phyloP scores from a whole-genome alignment of 2,113 vertebrate genomes.

The Otus sunia region DNA sequence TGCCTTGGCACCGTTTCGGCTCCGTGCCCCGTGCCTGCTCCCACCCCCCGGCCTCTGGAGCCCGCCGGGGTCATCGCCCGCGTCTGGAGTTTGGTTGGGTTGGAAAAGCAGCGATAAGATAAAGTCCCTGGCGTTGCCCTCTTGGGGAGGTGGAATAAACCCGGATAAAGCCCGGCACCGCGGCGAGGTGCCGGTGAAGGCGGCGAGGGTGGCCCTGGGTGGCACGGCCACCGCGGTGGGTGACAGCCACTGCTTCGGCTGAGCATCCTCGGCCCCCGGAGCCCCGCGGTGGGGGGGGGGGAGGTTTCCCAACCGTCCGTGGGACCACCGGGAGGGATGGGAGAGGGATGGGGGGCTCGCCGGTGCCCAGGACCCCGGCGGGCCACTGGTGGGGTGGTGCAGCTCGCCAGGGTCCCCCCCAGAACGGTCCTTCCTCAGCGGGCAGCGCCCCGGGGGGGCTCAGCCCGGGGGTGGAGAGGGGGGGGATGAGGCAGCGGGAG shows the following conservation, averaged over 20 bases:
- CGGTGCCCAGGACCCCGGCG: not conserved
- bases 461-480: not conserved
- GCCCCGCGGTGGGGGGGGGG: not conserved
- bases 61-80: not conserved
- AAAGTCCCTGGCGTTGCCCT: not conserved
- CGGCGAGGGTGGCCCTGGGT: not conserved
- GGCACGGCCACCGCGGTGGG: not conserved
- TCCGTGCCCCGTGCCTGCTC: not conserved
- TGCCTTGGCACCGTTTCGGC: not conserved
- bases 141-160: not conserved
- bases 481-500: not conserved
- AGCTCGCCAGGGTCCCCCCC: not conserved
- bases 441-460: not conserved
- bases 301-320: not conserved
- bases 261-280: not conserved
- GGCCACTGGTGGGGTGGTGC: not conserved
- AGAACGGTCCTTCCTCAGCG: not conserved
- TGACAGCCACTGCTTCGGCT: rapidly evolving
- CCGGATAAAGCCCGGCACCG: not conserved
- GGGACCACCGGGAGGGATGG: not conserved
- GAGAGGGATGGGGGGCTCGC: not conserved
- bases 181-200: not conserved
- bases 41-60: not conserved
- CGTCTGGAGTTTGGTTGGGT: not conserved
- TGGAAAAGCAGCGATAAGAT: not conserved